These are phyloP conservation scores for Dicrurus megarhynchus DNA, from an alignment of 2,113 vertebrate genomes.

Conservation along the genomic window DNA sequence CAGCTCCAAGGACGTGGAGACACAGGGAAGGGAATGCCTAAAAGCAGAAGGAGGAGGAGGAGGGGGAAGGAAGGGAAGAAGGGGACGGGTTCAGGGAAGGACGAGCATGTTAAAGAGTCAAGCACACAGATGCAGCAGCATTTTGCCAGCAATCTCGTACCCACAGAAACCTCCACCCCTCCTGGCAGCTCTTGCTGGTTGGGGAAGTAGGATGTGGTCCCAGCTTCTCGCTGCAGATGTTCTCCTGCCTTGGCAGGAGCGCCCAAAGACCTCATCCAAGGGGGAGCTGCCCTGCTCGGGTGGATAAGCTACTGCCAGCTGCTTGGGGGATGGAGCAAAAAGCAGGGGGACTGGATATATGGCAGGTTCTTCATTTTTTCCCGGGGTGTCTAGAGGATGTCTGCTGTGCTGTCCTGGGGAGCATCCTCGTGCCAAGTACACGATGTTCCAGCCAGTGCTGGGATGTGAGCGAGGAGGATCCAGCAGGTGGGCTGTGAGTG, in stretches of 20 bases:
- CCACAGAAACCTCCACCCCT: neutral
- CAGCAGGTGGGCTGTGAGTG: neutral
- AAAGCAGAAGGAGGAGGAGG: neutral
- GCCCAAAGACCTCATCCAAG: neutral
- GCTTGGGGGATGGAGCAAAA: neutral
- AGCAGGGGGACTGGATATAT: fast-evolving
- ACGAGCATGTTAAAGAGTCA: neutral
- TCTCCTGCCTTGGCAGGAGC: neutral
- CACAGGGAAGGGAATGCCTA: neutral
- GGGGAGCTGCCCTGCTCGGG: neutral
- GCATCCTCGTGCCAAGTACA: neutral
- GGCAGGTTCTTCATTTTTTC: neutral
- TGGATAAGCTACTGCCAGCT: neutral
- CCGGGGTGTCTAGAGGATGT: neutral
- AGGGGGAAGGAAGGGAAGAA: neutral
- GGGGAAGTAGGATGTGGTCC: neutral
- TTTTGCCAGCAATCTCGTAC: neutral
- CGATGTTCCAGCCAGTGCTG: neutral
- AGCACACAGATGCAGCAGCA: neutral
- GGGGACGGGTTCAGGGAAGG: neutral
- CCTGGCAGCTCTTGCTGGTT: neutral
- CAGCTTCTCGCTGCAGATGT: neutral
- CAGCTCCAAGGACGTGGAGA: neutral
- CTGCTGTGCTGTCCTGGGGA: neutral
- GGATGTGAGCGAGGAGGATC: neutral